Evolutionary conservation across 2,888 invertebrate species (phyloP).

Genomic region (Drosophila birchii): DNA sequence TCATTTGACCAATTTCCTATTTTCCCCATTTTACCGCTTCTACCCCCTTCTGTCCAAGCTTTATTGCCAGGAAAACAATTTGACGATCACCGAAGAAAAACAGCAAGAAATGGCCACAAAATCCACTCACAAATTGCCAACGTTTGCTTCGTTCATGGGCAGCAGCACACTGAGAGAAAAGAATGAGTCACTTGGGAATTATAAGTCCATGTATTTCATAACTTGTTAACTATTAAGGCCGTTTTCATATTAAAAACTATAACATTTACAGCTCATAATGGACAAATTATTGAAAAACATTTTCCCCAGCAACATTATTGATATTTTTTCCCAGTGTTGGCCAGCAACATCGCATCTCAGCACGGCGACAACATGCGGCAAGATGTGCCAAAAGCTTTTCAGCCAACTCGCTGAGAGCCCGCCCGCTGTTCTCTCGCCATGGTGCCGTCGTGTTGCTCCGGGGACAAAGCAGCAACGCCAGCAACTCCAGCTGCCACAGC

Average conservation of each 20-base stretch:
- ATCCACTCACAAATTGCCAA: conserved; percentile 77
- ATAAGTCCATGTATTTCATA: not conserved
- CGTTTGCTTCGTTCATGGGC: conserved; percentile 59
- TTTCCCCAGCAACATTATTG: not conserved
- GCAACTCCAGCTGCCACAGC: conserved; percentile 28
- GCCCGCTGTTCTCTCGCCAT: conserved; percentile 66
- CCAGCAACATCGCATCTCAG: conserved; percentile 13
- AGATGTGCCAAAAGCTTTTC: conserved; percentile 69
- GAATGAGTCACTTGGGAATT: not conserved
- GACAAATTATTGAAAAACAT: not conserved
- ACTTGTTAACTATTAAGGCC: not conserved
- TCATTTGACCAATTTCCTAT: conserved; percentile 18
- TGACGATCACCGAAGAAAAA: conserved; percentile 22
- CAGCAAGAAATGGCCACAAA: conserved; percentile 47
- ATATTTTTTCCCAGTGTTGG: not conserved
- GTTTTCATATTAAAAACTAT: not conserved
- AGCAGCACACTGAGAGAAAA: conserved; percentile 7
- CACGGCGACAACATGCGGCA: conserved; percentile 60
- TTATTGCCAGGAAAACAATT: conserved; percentile 36
- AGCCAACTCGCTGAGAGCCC: conserved; percentile 54
- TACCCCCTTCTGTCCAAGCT: not conserved
- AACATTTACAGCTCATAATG: accelerated
- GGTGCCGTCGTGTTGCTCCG: conserved; percentile 67
- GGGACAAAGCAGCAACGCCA: conserved; percentile 43
- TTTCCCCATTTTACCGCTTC: not conserved